Conservation (phyloP, 2,888 invertebrate genomes). For the Urechis unicinctus region DNA sequence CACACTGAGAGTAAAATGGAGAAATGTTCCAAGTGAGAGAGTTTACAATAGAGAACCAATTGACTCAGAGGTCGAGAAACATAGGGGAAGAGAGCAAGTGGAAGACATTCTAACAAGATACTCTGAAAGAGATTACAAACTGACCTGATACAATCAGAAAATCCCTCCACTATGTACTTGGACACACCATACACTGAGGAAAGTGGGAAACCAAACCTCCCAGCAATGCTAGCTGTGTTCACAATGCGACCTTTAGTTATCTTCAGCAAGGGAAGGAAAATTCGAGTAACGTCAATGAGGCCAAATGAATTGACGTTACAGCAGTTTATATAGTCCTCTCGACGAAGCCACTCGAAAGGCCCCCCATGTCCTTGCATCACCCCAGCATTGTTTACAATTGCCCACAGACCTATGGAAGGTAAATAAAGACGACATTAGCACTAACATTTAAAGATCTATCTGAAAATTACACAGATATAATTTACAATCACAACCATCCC, state of each 20-base stretch:
- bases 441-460: too few species aligned
- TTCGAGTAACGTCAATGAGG: slow-evolving; percentile 31
- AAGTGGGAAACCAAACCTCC: slow-evolving; percentile 20
- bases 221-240: slow-evolving; percentile 31
- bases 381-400: slow-evolving; percentile 39
- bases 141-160: slow-evolving; percentile 31
- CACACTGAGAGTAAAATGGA: too few species aligned
- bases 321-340: slow-evolving; percentile 6
- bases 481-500: too few species aligned
- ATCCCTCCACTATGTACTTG: slow-evolving; percentile 36
- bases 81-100: too few species aligned
- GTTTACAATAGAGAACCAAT: too few species aligned
- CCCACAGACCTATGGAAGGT: slow-evolving; percentile 43
- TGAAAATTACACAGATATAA: too few species aligned
- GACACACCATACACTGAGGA: slow-evolving; percentile 28
- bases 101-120: too few species aligned
- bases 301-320: slow-evolving; percentile 40
- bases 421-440: too few species aligned
- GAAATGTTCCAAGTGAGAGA: too few species aligned
- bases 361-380: slow-evolving; percentile 19
- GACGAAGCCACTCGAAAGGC: slow-evolving; percentile 12
- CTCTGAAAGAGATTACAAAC: too few species aligned
- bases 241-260: slow-evolving; percentile 29
- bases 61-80: too few species aligned
- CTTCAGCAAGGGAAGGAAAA: slow-evolving; percentile 30